A percentile compares a stretch with the other conserved stretches of the same genome.
These are phyloP conservation scores for Poeciliopsis retropinna DNA, from an alignment of 2,113 vertebrate species.

Conservation along the genomic window DNA sequence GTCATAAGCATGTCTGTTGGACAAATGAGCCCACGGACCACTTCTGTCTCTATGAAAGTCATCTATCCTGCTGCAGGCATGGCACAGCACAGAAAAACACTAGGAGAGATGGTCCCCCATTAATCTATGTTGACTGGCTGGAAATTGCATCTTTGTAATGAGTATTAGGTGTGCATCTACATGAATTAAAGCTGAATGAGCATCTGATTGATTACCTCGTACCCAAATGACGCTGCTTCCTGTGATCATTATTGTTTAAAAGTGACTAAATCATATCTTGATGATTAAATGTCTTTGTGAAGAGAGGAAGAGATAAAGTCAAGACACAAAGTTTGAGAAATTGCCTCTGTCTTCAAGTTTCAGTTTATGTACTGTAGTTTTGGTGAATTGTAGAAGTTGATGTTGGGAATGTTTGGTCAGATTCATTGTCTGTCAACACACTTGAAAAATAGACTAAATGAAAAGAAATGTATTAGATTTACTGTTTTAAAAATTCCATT, in stretches of 20 bases:
- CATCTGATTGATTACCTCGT: conserved; percentile 81
- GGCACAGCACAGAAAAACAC: conserved; percentile 73
- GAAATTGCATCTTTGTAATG: conserved; percentile 88
- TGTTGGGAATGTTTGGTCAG: conserved; percentile 12
- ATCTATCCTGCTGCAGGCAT: conserved; percentile 78
- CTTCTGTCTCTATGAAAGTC: conserved; percentile 73
- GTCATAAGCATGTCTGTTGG: conserved; percentile 70
- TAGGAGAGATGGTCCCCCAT: conserved; percentile 76
- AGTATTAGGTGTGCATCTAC: conserved; percentile 88
- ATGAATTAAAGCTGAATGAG: conserved; percentile 88
- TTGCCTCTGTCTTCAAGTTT: conserved; percentile 22
- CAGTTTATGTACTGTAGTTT: conserved; percentile 21
- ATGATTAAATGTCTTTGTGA: conserved; percentile 76
- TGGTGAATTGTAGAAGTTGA: conserved; percentile 21
- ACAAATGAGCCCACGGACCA: conserved; percentile 61
- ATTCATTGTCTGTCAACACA: conserved; percentile 5
- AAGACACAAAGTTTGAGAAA: conserved; percentile 50
- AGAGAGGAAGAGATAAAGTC: conserved; percentile 63
- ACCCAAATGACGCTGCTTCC: conserved; percentile 77
- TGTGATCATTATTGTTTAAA: conserved; percentile 82
- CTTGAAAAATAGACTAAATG: neutral
- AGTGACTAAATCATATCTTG: conserved; percentile 83
- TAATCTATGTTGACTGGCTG: conserved; percentile 83
- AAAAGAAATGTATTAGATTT: neutral
- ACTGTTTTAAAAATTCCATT: neutral